Percentiles rank a stretch among this genome's conserved stretches.
Conservation (phyloP, 2,113 vertebrate species). For the Paracanthobrama guichenoti region DNA sequence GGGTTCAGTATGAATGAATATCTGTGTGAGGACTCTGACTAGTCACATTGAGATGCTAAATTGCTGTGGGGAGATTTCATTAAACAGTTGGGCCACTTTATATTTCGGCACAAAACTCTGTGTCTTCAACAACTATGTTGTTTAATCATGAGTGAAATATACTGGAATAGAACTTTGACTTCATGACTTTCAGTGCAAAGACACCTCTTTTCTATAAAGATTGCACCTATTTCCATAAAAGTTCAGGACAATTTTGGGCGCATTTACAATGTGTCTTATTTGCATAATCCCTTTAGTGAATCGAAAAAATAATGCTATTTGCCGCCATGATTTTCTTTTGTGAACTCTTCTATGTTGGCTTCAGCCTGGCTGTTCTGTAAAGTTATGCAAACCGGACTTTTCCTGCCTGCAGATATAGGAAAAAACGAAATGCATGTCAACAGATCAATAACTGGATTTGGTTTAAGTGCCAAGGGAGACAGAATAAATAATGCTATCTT, state of each 20-base stretch:
- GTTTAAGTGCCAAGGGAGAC: not conserved
- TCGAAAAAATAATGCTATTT: not conserved
- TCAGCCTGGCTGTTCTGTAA: not conserved
- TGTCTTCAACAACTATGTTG: not conserved
- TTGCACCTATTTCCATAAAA: not conserved
- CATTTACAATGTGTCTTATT: not conserved
- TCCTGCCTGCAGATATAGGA: not conserved
- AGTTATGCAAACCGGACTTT: not conserved
- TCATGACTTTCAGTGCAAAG: not conserved
- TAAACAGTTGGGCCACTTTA: not conserved
- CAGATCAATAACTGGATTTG: constrained; percentile 36
- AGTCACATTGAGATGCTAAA: constrained; percentile 3
- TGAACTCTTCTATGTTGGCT: not conserved
- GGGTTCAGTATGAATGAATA: constrained; percentile 17
- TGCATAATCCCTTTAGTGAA: not conserved
- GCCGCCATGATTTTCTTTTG: not conserved
- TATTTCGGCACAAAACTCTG: not conserved
- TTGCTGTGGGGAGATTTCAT: not conserved
- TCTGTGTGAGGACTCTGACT: constrained; percentile 7
- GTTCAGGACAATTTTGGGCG: not conserved
- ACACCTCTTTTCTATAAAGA: not conserved
- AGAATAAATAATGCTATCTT: constrained; percentile 24
- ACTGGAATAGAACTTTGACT: not conserved
- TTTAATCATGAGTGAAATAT: not conserved
- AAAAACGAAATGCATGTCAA: constrained; percentile 3